Evolutionary conservation across 2,888 invertebrate species (phyloP).

Genomic region (Helleia helle): DNA sequence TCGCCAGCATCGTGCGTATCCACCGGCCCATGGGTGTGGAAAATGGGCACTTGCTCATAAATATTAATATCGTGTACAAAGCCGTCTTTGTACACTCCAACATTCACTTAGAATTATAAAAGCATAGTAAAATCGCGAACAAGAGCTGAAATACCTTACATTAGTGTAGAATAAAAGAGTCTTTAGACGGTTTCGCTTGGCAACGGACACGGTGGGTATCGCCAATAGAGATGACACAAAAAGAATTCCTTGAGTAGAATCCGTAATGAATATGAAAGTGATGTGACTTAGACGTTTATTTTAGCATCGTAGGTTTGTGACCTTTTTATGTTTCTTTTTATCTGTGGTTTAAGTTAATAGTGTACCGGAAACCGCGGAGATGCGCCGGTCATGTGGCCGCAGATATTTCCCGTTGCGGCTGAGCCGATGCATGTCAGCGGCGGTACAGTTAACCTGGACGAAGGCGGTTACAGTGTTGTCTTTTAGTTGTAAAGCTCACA

Average conservation of each 20-base stretch:
- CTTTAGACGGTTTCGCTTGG: constrained; percentile 57
- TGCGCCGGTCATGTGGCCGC: constrained; percentile 31
- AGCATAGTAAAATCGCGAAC: constrained; percentile 64
- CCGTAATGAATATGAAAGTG: constrained; percentile 27
- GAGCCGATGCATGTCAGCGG: constrained; percentile 47
- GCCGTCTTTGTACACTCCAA: constrained; percentile 64
- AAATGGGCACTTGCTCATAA: constrained; percentile 68
- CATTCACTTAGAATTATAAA: constrained; percentile 69
- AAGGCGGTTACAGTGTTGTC: constrained; percentile 50
- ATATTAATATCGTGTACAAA: constrained; percentile 66
- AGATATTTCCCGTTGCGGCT: constrained; percentile 54
- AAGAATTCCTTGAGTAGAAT: constrained; percentile 40
- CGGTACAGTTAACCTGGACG: constrained; percentile 56
- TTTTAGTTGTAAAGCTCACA: constrained; percentile 26
- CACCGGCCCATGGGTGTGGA: constrained; percentile 62
- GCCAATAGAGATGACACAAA: constrained; percentile 51
- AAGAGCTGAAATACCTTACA: constrained; percentile 64
- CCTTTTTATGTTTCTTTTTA: constrained; percentile 31
- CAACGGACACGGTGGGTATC: constrained; percentile 57
- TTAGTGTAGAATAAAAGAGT: constrained; percentile 59
- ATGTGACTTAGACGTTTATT: not conserved
- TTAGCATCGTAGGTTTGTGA: constrained; percentile 17
- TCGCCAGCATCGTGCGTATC: constrained; percentile 63
- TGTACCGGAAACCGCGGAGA: constrained; percentile 46
- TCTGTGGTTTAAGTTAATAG: constrained; percentile 35